These are phyloP conservation scores for Cylas formicarius DNA, from an alignment of 1,140 invertebrate genomes.

Conservation along the genomic window DNA sequence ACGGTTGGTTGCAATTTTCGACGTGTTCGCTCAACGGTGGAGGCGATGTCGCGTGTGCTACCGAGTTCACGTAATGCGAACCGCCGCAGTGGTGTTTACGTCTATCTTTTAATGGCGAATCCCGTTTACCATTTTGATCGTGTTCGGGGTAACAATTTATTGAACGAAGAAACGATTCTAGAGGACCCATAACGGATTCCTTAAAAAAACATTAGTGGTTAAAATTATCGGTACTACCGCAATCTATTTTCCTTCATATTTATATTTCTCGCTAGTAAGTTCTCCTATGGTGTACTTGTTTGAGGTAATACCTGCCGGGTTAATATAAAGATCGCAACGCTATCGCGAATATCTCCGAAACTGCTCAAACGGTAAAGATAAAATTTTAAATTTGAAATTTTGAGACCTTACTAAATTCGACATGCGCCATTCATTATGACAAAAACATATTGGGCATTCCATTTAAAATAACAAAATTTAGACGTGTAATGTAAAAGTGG, in stretches of 20 bases:
- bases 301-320: no score
- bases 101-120: conserved; percentile 20
- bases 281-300: no score
- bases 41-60: conserved; percentile 23
- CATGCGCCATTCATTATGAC: no score
- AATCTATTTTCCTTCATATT: not conserved
- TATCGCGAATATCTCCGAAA: no score
- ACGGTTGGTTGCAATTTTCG: conserved; percentile 20
- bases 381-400: no score
- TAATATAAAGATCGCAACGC: no score
- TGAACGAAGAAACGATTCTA: conserved; percentile 37
- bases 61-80: conserved; percentile 14
- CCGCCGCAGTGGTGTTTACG: conserved; percentile 17
- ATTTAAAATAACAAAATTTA: no score
- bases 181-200: conserved; percentile 36
- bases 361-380: no score
- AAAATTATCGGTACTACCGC: not conserved
- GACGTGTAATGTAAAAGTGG: no score
- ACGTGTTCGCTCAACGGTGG: conserved; percentile 29
- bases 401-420: no score
- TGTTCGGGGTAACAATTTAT: conserved; percentile 39
- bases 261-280: not conserved
- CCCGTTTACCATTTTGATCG: conserved; percentile 34
- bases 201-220: conserved; percentile 5
- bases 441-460: no score